phyloP scores from a whole-genome alignment of 2,888 invertebrate genomes.

The Pandemis corylana region DNA sequence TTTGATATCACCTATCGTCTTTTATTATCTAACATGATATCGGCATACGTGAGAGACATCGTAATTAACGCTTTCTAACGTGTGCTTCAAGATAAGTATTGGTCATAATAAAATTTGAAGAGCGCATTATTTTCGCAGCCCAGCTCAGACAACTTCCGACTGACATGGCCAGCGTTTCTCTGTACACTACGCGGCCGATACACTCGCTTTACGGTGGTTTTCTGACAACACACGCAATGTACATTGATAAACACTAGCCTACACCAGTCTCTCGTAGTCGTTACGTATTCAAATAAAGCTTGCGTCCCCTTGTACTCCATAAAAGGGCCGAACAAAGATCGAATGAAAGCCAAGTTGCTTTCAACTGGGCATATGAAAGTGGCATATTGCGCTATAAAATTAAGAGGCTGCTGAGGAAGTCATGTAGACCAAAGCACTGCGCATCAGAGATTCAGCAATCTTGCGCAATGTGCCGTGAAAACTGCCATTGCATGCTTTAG shows the following conservation, averaged over 20 bases:
- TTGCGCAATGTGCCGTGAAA: neutral
- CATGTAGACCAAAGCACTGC: neutral
- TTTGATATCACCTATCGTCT: constrained; percentile 1
- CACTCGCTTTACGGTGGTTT: no score
- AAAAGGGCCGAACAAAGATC: neutral
- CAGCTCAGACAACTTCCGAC: no score
- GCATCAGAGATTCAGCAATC: neutral
- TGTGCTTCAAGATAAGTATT: neutral
- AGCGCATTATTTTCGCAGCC: neutral
- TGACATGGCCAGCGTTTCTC: no score
- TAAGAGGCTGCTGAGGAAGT: neutral
- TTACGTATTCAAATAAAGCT: neutral
- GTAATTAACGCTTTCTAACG: neutral
- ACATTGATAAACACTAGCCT: no score
- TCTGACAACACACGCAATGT: no score
- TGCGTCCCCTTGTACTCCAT: neutral
- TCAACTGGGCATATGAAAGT: neutral
- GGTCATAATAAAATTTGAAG: neutral
- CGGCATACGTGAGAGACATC: neutral
- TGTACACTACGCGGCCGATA: no score
- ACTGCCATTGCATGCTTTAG: neutral
- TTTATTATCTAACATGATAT: constrained; percentile 3
- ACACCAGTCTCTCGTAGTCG: no score
- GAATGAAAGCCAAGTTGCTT: neutral
- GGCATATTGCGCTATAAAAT: neutral